Conservation (phyloP, 2,888 invertebrate genomes). For the Trisateles emortualis region DNA sequence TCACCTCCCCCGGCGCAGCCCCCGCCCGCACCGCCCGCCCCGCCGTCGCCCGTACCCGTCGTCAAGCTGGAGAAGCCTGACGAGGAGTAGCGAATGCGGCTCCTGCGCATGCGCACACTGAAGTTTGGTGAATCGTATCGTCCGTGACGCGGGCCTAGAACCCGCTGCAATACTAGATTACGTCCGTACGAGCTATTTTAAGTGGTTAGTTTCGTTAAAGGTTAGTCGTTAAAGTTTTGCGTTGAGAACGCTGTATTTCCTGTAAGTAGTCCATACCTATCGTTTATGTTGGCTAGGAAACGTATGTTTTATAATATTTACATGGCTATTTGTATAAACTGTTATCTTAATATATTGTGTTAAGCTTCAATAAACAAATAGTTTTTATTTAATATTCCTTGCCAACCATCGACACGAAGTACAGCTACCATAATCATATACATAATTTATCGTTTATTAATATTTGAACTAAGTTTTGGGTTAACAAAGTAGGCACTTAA, state of each 20-base stretch:
- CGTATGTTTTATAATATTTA: conserved; percentile 84
- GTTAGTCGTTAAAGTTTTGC: conserved; percentile 76
- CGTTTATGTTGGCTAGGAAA: conserved; percentile 75
- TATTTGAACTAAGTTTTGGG: too few species aligned
- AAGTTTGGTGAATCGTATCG: conserved; percentile 60
- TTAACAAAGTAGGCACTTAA: too few species aligned
- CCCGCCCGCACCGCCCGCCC: conserved; percentile 51
- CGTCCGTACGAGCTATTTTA: conserved; percentile 76
- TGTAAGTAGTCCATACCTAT: conserved; percentile 61
- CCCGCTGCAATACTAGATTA: conserved; percentile 86
- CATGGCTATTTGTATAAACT: conserved; percentile 82
- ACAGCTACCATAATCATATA: too few species aligned
- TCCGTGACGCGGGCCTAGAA: conserved; percentile 70
- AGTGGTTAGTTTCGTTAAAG: conserved; percentile 68
- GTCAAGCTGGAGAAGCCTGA: conserved; percentile 80
- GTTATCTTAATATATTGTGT: conserved; percentile 83
- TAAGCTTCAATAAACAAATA: conserved; percentile 65
- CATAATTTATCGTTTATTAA: too few species aligned
- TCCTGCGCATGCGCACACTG: conserved; percentile 18
- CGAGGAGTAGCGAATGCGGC: conserved; percentile 56
- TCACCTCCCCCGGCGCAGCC: conserved; percentile 72
- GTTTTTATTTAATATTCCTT: not conserved
- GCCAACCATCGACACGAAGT: too few species aligned
- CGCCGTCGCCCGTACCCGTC: conserved; percentile 55
- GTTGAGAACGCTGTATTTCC: conserved; percentile 81